Base-by-base conservation (phyloP, 2,888 invertebrate species). In the Tenthredo scrophulariae region DNA sequence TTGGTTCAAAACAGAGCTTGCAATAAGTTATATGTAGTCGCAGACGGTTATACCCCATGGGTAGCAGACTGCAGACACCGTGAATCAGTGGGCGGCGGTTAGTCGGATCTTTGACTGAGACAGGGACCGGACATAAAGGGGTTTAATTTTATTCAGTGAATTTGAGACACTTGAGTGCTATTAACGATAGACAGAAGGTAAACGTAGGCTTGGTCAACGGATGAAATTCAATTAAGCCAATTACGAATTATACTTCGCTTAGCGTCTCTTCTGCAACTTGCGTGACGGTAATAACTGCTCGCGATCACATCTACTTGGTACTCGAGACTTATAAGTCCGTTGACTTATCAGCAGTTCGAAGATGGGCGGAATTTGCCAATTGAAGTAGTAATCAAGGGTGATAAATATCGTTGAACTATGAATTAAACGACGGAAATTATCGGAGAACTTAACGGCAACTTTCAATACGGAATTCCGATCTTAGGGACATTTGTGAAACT, bases 161-260 rank as follows among this genome's bases (percentile, higher is more conserved):
- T 67, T 83, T 70, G 65, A 83, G 83, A 67, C 67, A 67, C 83
- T 83, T 83, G 67, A 83, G 33, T 13, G 46, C 43, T 29, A 83
- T 83, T 83, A 83, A 83, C 83, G 9, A 83, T 83, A 83, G 83
- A 29, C 83, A 67, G 67, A 83, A 83, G 40, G 83, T 83, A 83
- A 83, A 46, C 83, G 65, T 33, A 67, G 65, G 50, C 67, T 70
- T 37, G 83, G 50, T 83, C 37, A 83, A 67, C 65, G 83, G 65
- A 83, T 83, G 50, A 67, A 83, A 83, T 43, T 83, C 67, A 83
- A 83, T 83, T 65, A 83, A 67, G 67, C 67, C 83, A 83, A 83
- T 83, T 46, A 70, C 67, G 65, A 83, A 83, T 65, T 62, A 62
- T 80, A 80, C 58, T 80, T 33, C 58, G 79, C 62, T 80, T 58